A percentile compares a stretch with the other conserved stretches of the same genome.
phyloP scores from a whole-genome alignment of 2,888 invertebrate genomes.

The Diarsia mendica region DNA sequence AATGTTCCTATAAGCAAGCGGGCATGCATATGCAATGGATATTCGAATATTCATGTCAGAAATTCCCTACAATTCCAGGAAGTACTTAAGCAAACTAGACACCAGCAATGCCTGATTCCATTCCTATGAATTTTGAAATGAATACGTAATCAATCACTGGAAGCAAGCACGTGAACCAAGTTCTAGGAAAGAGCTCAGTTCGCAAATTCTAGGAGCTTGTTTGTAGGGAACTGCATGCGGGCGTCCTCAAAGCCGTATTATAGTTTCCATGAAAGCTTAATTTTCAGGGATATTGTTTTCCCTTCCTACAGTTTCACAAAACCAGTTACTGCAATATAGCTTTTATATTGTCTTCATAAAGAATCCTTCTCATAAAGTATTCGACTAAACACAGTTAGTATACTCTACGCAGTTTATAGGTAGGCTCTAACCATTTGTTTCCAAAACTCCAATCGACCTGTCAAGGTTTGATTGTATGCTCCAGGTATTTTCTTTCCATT shows the following conservation, averaged over 20 bases:
- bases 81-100: background rate
- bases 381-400: background rate
- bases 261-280: background rate
- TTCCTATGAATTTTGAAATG: background rate
- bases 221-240: background rate
- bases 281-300: background rate
- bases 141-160: background rate
- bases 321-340: background rate
- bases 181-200: constrained; percentile 1
- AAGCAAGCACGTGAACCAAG: constrained; percentile 1
- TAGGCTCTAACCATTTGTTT: constrained; percentile 2
- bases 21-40: background rate
- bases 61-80: background rate
- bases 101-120: background rate
- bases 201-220: constrained; percentile 16
- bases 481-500: background rate
- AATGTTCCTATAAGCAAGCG: background rate
- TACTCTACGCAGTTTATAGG: background rate
- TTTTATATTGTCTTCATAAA: background rate
- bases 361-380: background rate
- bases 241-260: background rate
- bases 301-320: background rate
- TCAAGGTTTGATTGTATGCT: background rate
- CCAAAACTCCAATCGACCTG: constrained; percentile 5
- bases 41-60: background rate